These are phyloP conservation scores for Meles meles DNA, from an alignment of 2,113 vertebrate genomes.

Conservation along the genomic window DNA sequence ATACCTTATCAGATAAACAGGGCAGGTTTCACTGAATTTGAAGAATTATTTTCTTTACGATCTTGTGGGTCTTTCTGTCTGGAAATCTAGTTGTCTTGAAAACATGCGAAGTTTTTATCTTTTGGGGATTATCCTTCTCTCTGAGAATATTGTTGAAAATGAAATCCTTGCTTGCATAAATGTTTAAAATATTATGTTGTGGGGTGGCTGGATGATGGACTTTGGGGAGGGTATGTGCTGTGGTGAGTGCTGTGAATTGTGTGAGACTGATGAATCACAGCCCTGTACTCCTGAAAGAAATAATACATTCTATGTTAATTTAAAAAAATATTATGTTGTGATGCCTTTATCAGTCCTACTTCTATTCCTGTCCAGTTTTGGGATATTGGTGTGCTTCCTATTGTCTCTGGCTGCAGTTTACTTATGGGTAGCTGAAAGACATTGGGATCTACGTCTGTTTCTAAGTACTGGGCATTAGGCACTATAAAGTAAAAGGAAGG, in stretches of 20 bases:
- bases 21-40: neutral
- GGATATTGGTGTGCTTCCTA: neutral
- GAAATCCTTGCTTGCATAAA: neutral
- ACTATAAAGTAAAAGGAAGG: neutral
- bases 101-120: neutral
- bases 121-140: neutral
- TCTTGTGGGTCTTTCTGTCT: neutral
- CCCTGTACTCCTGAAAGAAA: no score
- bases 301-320: no score
- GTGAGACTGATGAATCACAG: no score
- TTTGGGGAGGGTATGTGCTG: no score
- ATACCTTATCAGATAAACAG: neutral
- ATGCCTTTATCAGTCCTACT: neutral
- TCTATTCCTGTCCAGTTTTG: neutral
- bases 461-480: neutral
- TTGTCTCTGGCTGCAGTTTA: neutral
- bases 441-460: neutral
- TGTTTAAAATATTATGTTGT: neutral
- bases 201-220: no score
- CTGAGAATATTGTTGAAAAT: neutral
- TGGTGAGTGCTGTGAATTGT: no score
- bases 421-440: neutral
- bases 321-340: neutral
- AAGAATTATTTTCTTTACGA: neutral
- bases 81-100: neutral